Evolutionary conservation across 2,797 vertebrate species (phyloP).

Genomic region (Sylvilagus floridanus): DNA sequence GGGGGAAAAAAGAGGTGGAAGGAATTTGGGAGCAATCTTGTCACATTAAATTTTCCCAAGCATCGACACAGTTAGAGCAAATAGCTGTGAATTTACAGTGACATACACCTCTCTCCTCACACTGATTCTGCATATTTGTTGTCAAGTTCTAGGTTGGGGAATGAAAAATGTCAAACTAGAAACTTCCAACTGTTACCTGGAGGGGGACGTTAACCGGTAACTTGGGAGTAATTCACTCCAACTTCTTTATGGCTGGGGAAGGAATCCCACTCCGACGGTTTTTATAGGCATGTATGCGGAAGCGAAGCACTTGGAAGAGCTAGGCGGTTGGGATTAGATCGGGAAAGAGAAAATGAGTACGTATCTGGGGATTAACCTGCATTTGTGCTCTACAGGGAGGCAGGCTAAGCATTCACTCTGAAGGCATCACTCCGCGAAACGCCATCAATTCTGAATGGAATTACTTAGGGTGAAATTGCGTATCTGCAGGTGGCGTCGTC

Average conservation of each 20-base stretch:
- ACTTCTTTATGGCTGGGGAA: conserved; percentile 57
- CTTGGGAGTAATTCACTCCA: conserved; percentile 73
- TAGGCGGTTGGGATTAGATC: conserved; percentile 60
- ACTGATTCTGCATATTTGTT: background rate
- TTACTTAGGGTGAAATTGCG: conserved; percentile 41
- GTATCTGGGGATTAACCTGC: conserved; percentile 70
- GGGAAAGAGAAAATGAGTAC: conserved; percentile 66
- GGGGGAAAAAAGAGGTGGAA: background rate
- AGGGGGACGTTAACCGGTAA: conserved; percentile 82
- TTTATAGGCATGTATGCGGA: conserved; percentile 61
- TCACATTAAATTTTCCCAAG: conserved; percentile 66
- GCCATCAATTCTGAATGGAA: conserved; percentile 68
- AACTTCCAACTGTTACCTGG: conserved; percentile 85
- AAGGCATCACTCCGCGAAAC: conserved; percentile 49
- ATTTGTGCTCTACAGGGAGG: conserved; percentile 62
- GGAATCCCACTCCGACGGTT: conserved; percentile 61
- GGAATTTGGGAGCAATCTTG: conserved; percentile 57
- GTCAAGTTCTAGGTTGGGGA: conserved; percentile 72
- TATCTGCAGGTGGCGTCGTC: background rate
- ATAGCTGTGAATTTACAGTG: conserved; percentile 36
- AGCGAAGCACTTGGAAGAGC: conserved; percentile 39
- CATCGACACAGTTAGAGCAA: background rate
- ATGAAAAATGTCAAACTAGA: conserved; percentile 77
- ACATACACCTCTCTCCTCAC: background rate
- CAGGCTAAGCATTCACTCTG: conserved; percentile 50